A percentile compares a stretch with the other conserved stretches of the same genome.
Conservation (phyloP, 92 coral and sea anemone genomes). For the Ricordea florida region DNA sequence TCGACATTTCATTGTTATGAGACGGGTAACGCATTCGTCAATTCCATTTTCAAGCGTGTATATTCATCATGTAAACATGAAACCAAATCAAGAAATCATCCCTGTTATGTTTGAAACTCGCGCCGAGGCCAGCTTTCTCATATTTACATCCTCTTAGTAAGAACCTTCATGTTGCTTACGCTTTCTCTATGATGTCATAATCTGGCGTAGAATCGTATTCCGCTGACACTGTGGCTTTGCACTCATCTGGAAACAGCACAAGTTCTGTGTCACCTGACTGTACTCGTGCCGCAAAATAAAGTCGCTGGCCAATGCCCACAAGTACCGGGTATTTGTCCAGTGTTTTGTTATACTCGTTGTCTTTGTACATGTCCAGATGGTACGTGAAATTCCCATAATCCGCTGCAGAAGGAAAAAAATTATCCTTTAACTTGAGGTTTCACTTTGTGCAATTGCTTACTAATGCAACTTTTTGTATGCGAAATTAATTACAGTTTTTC, state of each 20-base stretch:
- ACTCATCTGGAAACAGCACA: constrained; percentile 58
- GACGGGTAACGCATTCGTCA: too few relatives aligned
- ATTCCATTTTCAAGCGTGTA: too few relatives aligned
- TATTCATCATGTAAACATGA: too few relatives aligned
- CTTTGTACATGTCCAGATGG: constrained; percentile 68
- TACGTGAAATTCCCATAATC: constrained; percentile 81
- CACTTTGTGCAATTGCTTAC: too few relatives aligned
- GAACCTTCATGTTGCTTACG: constrained; percentile 26
- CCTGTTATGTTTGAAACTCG: too few relatives aligned
- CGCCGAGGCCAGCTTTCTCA: too few relatives aligned
- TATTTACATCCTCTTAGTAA: not conserved
- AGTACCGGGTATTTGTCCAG: constrained; percentile 57
- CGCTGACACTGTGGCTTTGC: constrained; percentile 77
- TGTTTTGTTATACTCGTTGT: constrained; percentile 48
- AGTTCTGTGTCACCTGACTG: constrained; percentile 54
- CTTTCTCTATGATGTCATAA: constrained; percentile 67
- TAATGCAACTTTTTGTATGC: too few relatives aligned
- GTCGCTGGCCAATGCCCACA: constrained; percentile 46
- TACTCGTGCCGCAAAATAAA: constrained; percentile 63
- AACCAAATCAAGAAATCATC: too few relatives aligned
- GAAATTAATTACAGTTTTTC: too few relatives aligned
- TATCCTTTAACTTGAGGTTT: too few relatives aligned
- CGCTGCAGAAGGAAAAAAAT: constrained; percentile 26
- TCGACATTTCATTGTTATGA: too few relatives aligned
- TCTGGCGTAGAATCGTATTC: constrained; percentile 51